A percentile compares a stretch with the other conserved stretches of the same genome.
Evolutionary conservation across 2,113 vertebrate species (phyloP).

Genomic region (Myrmophylax atrothorax): DNA sequence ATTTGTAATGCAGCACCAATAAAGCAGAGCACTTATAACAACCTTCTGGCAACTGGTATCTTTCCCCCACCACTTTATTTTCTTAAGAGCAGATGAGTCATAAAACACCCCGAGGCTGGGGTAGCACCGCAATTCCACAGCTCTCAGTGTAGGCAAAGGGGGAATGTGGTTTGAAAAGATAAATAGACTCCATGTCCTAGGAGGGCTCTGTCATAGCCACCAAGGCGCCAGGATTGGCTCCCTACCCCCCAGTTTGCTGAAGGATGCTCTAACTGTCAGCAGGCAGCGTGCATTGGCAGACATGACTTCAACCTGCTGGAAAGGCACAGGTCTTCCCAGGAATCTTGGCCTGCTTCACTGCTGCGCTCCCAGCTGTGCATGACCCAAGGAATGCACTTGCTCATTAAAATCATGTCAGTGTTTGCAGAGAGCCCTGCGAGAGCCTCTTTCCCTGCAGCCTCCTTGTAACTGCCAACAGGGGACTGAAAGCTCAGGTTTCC

Average conservation of each 20-base stretch:
- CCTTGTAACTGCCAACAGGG: neutral
- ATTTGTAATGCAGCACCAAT: constrained; percentile 28
- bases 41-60: neutral
- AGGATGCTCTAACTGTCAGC: neutral
- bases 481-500: neutral
- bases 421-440: neutral
- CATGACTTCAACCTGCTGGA: neutral
- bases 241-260: neutral
- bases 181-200: neutral
- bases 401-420: neutral
- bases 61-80: neutral
- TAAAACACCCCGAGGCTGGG: neutral
- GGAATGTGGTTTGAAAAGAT: neutral
- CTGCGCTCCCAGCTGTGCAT: neutral
- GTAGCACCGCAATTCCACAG: neutral
- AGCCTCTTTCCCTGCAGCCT: neutral
- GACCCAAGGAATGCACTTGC: neutral
- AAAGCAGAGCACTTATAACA: constrained; percentile 34
- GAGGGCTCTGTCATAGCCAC: neutral
- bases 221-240: neutral
- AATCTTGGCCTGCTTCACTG: neutral
- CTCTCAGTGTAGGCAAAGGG: neutral
- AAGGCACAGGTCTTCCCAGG: neutral
- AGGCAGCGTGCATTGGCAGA: neutral
- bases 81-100: neutral